Base-by-base conservation (phyloP, 2,113 vertebrate species). In the Salvelinus alpinus region DNA sequence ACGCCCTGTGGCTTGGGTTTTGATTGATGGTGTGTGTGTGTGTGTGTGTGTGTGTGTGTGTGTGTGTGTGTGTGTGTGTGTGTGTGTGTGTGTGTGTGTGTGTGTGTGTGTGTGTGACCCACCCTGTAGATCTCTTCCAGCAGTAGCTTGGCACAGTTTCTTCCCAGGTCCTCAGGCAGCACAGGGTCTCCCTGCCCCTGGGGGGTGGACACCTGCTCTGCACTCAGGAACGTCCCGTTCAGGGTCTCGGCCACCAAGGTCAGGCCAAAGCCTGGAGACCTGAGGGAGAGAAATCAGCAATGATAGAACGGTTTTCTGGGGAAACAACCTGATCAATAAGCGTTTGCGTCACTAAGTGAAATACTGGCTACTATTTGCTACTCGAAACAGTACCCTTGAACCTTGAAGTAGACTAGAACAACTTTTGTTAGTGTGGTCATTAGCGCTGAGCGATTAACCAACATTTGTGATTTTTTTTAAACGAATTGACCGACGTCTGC, bases 191-290 rank as follows among this genome's bases (percentile, higher is more conserved):
- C 98, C 77, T 99, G 94, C 2, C 97, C 97, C 87, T 95, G 96
- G 12, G 97, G 96, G 2, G 91, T 96, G 65, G 98, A 99, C 3
- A 93, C 91, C 80, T 98, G 86, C 82, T 99, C 98, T 25, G 97
- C 96, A 69, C 96, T 94, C 9, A 97, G 94, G 80, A 98, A 91
- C 62, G 87, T 93, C 5, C 97, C 96, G 0, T 93, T 95, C 71
- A 95, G 82, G 0, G 97, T 99, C 89, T 99, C 98, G 1, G 98
- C 97, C 75, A 96, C 94, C 71, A 99, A 87, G 0, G 92, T 94
- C 68, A 99, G 85, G 3, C 98, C 98, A 80, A 99, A 99, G 60
- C 98, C 98, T 0, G 98, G 98, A 79, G 98, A 99, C 83, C 97
- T 99, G 89, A 62, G 72, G 20, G 38, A 11, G 38, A 44, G 38